Evolutionary conservation across 2,113 vertebrate species (phyloP).

Genomic region (Mellivora capensis): DNA sequence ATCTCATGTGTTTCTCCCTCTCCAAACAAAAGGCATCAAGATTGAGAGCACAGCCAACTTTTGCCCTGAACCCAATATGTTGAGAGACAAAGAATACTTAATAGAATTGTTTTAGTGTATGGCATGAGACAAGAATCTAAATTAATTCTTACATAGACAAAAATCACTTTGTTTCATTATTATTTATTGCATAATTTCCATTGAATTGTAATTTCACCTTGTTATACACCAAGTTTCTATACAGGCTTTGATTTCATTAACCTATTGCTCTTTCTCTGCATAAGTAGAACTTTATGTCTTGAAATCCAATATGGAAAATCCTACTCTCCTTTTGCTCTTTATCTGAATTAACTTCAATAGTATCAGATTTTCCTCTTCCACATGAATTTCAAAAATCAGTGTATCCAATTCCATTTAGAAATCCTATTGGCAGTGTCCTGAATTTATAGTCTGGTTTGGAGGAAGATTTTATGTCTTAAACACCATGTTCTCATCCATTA

Average conservation of each 20-base stretch:
- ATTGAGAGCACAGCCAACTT: neutral
- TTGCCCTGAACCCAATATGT: neutral
- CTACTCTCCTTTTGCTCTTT: neutral
- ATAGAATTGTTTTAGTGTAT: neutral
- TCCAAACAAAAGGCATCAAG: too few relatives aligned
- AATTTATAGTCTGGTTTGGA: neutral
- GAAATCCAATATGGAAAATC: neutral
- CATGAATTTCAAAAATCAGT: neutral
- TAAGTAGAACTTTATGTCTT: neutral
- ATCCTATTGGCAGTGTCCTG: neutral
- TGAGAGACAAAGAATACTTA: neutral
- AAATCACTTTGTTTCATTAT: neutral
- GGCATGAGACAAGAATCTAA: neutral
- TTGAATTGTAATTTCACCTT: neutral
- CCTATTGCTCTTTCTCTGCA: neutral
- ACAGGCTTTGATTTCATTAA: neutral
- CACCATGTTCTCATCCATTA: neutral
- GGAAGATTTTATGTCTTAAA: neutral
- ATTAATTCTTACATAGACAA: neutral
- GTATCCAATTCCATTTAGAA: neutral
- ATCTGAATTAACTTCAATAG: neutral
- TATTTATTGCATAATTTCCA: neutral
- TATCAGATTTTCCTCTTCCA: constrained; percentile 8
- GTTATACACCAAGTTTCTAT: neutral
- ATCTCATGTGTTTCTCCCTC: neutral